Base-by-base conservation (phyloP, 2,888 invertebrate genomes). In the Lasioglossum pauxillum region DNA sequence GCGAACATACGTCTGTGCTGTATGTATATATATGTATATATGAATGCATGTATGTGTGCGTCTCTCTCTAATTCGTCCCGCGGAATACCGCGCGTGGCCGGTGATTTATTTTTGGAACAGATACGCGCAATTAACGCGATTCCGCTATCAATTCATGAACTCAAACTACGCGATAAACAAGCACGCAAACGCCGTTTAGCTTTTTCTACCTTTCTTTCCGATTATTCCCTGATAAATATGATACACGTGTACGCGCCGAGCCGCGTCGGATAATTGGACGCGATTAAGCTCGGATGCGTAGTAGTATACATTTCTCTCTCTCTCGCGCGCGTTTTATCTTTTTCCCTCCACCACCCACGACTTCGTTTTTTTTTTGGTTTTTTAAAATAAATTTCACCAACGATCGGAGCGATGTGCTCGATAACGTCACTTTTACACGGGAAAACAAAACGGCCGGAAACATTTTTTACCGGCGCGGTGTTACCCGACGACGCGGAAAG, bases 81-180 rank as follows among this genome's bases (percentile, higher is more conserved):
- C n/a, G 27, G 38, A 77, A 53, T 49, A 12, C 57, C n/a, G n/a
- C 57, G 4, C 86, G 76, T 53, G 41, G 49, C 44, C 78, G 71
- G 31, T 60, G 78, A 87, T 90, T 86, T 87, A 90, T 88, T 89
- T 86, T 88, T 80, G 41, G 74, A 67, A 72, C 80, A 78, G 81
- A 88, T 86, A 78, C 89, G 78, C 76, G 75, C 88, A 89, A 89
- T 89, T 90, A 89, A 89, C 83, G 85, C 81, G 69, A 83, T 85
- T 72, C 12, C 84, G 73, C 76, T 83, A 84, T 83, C 86, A 80
- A 88, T 87, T 81, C 85, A 60, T 72, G 84, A 69, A 85, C 85
- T 82, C 75, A 78, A 80, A 74, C 77, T 76, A 82, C 46, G 71
- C 85, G 89, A 80, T 82, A 87, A 85, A 84, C 78, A 82, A 83